Conservation (phyloP, 2,113 vertebrate genomes). For the Corydoras maculifer region DNA sequence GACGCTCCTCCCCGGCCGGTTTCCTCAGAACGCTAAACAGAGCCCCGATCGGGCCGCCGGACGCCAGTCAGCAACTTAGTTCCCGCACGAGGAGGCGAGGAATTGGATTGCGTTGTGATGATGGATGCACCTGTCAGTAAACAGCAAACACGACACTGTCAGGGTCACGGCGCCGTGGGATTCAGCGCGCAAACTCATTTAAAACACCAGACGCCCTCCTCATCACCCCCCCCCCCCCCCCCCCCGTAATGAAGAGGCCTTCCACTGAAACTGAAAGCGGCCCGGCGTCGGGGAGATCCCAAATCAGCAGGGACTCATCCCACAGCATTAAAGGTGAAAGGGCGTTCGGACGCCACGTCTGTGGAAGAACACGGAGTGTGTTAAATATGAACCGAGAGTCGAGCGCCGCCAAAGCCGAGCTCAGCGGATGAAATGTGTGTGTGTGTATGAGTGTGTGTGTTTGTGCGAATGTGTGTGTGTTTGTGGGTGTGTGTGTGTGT, state of each 20-base stretch:
- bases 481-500: no score
- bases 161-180: conserved; percentile 5
- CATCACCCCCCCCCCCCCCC: not conserved
- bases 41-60: conserved; percentile 65
- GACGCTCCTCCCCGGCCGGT: no score
- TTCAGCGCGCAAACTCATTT: not conserved
- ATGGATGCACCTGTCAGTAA: conserved; percentile 69
- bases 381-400: no score
- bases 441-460: no score
- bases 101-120: conserved; percentile 68
- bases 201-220: not conserved
- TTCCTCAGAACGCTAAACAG: conserved; percentile 57
- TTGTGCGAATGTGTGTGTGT: no score
- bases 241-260: not conserved
- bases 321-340: not conserved
- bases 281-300: no score
- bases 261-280: not conserved
- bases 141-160: conserved; percentile 57
- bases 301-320: no score
- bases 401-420: no score
- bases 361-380: no score
- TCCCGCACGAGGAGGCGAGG: conserved; percentile 49
- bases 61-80: conserved; percentile 72
- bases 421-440: no score
- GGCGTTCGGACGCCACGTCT: not conserved